These are phyloP conservation scores for Spea multiplicata DNA, from an alignment of 2,113 vertebrate genomes.

Conservation along the genomic window DNA sequence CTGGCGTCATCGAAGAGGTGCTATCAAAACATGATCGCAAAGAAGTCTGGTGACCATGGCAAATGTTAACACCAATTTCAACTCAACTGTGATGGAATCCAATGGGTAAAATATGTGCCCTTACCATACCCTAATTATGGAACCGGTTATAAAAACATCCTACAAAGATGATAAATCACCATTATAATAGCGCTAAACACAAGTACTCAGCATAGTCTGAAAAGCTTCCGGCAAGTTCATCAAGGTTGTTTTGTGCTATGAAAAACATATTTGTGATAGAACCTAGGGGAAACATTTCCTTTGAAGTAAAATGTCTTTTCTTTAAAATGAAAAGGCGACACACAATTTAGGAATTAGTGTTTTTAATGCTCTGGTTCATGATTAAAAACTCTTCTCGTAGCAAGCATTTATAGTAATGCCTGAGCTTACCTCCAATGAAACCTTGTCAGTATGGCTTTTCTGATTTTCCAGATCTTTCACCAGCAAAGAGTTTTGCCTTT, in stretches of 20 bases:
- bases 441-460: constrained; percentile 72
- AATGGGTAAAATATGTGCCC: too few relatives aligned
- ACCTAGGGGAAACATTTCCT: constrained; percentile 24
- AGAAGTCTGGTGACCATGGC: too few relatives aligned
- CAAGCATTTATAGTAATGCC: background rate
- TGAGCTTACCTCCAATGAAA: constrained; percentile 84
- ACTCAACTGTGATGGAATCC: too few relatives aligned
- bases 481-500: constrained; percentile 88
- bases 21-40: too few relatives aligned
- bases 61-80: too few relatives aligned
- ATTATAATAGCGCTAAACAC: background rate
- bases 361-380: constrained; percentile 2
- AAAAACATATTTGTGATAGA: constrained; percentile 1
- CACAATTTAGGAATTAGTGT: background rate
- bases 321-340: constrained; percentile 6
- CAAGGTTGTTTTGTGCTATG: background rate
- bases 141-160: background rate
- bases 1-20: too few relatives aligned
- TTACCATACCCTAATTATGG: too few relatives aligned
- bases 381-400: background rate
- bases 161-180: constrained; percentile 5
- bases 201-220: background rate
- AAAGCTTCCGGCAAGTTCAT: constrained; percentile 20
- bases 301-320: constrained; percentile 17
- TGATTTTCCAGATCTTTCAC: constrained; percentile 84